Evolutionary conservation across 2,113 vertebrate genomes (phyloP).

Genomic region (Laticauda laticaudata): DNA sequence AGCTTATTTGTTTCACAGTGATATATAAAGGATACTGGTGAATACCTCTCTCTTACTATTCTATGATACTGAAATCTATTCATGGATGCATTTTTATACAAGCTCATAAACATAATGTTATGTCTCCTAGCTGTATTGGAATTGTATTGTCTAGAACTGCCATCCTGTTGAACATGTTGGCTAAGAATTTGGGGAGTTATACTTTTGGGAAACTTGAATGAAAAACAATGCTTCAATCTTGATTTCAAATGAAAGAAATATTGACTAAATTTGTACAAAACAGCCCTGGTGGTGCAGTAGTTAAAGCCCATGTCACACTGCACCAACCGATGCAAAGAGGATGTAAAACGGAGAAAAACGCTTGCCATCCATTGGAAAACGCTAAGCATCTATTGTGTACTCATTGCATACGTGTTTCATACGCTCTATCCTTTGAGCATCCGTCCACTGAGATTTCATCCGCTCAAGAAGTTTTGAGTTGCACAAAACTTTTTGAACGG

Average conservation of each 20-base stretch:
- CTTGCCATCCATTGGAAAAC: no score
- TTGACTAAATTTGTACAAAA: background rate
- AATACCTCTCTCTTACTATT: background rate
- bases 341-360: no score
- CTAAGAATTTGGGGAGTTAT: background rate
- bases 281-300: background rate
- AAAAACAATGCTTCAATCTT: background rate
- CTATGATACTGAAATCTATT: background rate
- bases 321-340: no score
- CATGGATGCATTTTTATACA: background rate
- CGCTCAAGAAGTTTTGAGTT: no score
- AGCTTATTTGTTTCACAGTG: slow-evolving; percentile 1
- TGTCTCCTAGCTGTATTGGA: background rate
- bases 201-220: background rate
- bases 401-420: no score
- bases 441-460: no score
- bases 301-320: background rate
- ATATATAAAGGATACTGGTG: background rate
- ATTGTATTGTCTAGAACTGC: background rate
- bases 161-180: background rate
- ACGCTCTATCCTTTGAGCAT: no score
- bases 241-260: background rate
- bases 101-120: background rate
- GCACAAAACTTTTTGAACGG: no score
- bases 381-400: no score